A percentile compares a stretch with the other conserved stretches of the same genome.
phyloP scores from a whole-genome alignment of 2,113 vertebrate genomes.

The Austrofundulus limnaeus region DNA sequence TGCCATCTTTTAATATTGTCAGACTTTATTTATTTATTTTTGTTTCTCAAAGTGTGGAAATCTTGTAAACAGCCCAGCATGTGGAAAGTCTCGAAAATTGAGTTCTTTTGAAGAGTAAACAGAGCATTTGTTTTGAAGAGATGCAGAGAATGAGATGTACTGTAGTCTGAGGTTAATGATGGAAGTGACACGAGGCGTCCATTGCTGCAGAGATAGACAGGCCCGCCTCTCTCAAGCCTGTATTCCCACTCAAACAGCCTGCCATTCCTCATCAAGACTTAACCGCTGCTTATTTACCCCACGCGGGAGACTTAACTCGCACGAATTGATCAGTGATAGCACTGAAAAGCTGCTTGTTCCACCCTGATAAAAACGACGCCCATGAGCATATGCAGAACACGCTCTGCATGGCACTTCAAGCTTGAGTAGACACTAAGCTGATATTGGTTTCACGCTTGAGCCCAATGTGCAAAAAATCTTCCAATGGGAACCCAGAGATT shows the following conservation, averaged over 20 bases:
- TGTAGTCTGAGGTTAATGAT: conserved; percentile 35
- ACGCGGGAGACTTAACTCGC: conserved; percentile 55
- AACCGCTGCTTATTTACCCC: conserved; percentile 72
- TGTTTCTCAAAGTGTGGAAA: conserved; percentile 21
- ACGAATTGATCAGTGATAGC: conserved; percentile 67
- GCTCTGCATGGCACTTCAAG: conserved; percentile 76
- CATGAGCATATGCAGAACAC: conserved; percentile 76
- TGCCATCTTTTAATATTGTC: conserved; percentile 48
- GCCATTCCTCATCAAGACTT: conserved; percentile 72
- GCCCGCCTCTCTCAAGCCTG: conserved; percentile 34
- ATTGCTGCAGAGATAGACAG: conserved; percentile 41
- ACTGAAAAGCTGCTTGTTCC: conserved; percentile 72
- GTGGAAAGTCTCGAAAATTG: conserved; percentile 1
- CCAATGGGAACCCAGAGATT: conserved; percentile 69
- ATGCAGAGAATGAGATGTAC: conserved; percentile 29
- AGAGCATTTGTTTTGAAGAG: conserved; percentile 14
- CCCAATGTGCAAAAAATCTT: conserved; percentile 58
- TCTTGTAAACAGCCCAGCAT: conserved; percentile 2
- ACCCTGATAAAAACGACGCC: conserved; percentile 67
- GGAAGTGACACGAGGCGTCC: conserved; percentile 36
- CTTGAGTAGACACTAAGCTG: conserved; percentile 80
- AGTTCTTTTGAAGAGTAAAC: conserved; percentile 2
- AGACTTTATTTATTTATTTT: conserved; percentile 3
- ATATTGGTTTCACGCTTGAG: conserved; percentile 81
- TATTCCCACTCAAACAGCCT: conserved; percentile 38